Conservation (phyloP, 2,113 vertebrate genomes). For the Anolis carolinensis region DNA sequence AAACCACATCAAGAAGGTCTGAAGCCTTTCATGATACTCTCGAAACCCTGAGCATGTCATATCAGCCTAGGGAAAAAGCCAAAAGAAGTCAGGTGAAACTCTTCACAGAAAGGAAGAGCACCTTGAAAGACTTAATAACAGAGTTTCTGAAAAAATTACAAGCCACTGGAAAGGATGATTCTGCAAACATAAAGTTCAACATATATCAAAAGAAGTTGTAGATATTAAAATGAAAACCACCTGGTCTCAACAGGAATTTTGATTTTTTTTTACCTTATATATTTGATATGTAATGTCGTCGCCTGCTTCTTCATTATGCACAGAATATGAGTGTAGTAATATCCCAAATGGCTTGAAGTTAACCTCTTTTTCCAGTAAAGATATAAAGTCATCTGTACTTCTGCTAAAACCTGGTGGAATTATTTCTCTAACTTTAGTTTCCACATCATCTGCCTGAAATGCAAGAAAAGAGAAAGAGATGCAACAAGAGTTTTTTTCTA, state of each 20-base stretch:
- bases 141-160: slow-evolving; percentile 54
- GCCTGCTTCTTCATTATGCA: slow-evolving; percentile 90
- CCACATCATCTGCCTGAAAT: slow-evolving; percentile 89
- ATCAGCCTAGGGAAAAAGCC: slow-evolving; percentile 89
- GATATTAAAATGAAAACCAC: slow-evolving; percentile 27
- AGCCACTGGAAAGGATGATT: slow-evolving; percentile 28
- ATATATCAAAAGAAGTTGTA: slow-evolving; percentile 30
- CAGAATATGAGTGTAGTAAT: slow-evolving; percentile 88
- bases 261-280: slow-evolving; percentile 84
- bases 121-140: slow-evolving; percentile 61
- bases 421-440: slow-evolving; percentile 92
- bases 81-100: slow-evolving; percentile 81
- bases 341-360: slow-evolving; percentile 95
- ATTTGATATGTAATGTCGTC: slow-evolving; percentile 91
- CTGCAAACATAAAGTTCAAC: slow-evolving; percentile 47
- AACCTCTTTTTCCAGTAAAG: slow-evolving; percentile 92
- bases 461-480: slow-evolving; percentile 40
- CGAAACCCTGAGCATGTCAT: slow-evolving; percentile 92
- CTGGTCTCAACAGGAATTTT: slow-evolving; percentile 37
- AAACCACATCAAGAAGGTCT: slow-evolving; percentile 99
- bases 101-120: slow-evolving; percentile 68
- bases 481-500: slow-evolving; percentile 17
- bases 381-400: slow-evolving; percentile 92
- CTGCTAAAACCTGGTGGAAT: slow-evolving; percentile 91
- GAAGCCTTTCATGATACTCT: slow-evolving; percentile 97